phyloP scores from a whole-genome alignment of 2,888 invertebrate genomes.

The Plagodis dolabraria region DNA sequence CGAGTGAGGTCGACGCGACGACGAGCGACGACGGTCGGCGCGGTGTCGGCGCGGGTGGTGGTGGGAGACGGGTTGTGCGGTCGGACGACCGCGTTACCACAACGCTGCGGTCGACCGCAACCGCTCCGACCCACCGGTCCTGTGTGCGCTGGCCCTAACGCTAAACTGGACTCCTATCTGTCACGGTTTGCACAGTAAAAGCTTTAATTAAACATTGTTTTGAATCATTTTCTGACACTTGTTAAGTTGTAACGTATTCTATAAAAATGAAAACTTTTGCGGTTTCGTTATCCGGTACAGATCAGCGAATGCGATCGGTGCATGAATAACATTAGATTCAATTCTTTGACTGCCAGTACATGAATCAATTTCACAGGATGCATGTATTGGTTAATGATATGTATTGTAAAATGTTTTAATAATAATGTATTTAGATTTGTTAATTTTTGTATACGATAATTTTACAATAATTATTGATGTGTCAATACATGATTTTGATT shows the following conservation, averaged over 20 bases:
- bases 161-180: constrained; percentile 57
- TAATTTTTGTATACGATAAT: no score
- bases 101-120: constrained; percentile 56
- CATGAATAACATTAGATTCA: no score
- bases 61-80: constrained; percentile 43
- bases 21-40: background rate
- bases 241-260: background rate
- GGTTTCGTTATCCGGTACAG: no score
- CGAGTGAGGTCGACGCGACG: constrained; percentile 1
- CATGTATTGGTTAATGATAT: no score
- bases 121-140: constrained; percentile 48
- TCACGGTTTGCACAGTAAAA: constrained; percentile 43
- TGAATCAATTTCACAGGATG: no score
- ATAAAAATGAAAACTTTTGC: no score
- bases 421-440: no score
- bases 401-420: no score
- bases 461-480: no score
- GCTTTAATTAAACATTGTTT: constrained; percentile 48
- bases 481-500: no score
- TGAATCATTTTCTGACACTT: constrained; percentile 25
- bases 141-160: constrained; percentile 44
- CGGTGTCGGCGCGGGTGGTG: background rate
- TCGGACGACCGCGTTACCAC: constrained; percentile 53
- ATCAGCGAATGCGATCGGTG: no score
- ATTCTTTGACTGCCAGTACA: no score